Conservation (phyloP, 2,113 vertebrate species). For the Hucho hucho region DNA sequence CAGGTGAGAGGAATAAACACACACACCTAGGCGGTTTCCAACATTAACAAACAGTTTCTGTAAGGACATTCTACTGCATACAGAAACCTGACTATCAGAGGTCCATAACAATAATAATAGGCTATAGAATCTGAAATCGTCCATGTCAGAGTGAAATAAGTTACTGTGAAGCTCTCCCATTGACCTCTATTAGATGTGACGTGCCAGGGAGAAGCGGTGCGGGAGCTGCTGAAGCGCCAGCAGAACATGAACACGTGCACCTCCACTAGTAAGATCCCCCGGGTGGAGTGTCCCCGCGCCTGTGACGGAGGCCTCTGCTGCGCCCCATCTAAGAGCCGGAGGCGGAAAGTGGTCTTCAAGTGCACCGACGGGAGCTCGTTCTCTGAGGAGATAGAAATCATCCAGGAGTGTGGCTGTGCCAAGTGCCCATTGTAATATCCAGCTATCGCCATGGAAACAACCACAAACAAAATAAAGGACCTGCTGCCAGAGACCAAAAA, state of each 20-base stretch:
- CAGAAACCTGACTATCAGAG: too few relatives aligned
- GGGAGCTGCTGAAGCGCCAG: slow-evolving; percentile 87
- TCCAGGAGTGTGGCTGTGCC: slow-evolving; percentile 89
- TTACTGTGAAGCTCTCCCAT: too few relatives aligned
- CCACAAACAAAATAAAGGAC: slow-evolving; percentile 64
- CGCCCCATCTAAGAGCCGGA: slow-evolving; percentile 83
- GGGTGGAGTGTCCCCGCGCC: slow-evolving; percentile 81
- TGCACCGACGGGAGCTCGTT: slow-evolving; percentile 89
- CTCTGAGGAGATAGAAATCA: slow-evolving; percentile 90
- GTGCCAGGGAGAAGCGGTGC: slow-evolving; percentile 86
- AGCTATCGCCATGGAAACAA: slow-evolving; percentile 17
- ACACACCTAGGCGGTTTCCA: neutral
- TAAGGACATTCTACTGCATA: neutral
- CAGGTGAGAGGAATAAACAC: slow-evolving; percentile 70
- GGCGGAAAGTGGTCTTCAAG: slow-evolving; percentile 90
- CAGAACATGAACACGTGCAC: slow-evolving; percentile 82
- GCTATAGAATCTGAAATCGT: too few relatives aligned
- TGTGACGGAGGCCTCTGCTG: slow-evolving; percentile 86
- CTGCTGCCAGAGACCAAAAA: slow-evolving; percentile 76
- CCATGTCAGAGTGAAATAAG: too few relatives aligned
- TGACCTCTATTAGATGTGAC: slow-evolving; percentile 72
- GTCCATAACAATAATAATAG: too few relatives aligned
- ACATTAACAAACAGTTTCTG: neutral
- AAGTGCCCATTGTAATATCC: slow-evolving; percentile 79
- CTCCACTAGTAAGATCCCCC: slow-evolving; percentile 81